Evolutionary conservation across 1,140 invertebrate species (phyloP).

Genomic region (Berghia stephanieae): DNA sequence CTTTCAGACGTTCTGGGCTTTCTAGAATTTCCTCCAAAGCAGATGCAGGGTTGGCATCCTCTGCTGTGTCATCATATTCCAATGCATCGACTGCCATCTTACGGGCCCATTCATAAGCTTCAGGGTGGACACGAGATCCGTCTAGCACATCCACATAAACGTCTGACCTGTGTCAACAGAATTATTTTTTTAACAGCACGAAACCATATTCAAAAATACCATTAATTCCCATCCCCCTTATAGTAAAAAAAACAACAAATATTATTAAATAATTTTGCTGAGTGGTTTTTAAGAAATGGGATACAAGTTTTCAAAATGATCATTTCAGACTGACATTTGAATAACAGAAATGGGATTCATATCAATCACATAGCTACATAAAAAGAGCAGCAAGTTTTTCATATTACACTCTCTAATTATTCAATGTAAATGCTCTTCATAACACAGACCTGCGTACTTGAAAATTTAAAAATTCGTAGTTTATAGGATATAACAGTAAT

Average conservation of each 20-base stretch:
- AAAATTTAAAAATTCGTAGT: no score
- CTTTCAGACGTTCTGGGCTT: conserved; percentile 91
- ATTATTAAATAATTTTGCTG: not conserved
- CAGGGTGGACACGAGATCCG: conserved; percentile 97
- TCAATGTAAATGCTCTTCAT: no score
- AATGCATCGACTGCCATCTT: conserved; percentile 99
- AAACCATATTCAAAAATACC: no score
- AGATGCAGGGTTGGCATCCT: conserved; percentile 87
- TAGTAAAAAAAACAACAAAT: not conserved
- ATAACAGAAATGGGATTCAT: no score
- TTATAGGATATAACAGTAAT: no score
- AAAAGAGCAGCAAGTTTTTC: no score
- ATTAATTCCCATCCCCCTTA: not conserved
- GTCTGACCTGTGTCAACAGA: conserved; percentile 80
- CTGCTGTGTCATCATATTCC: conserved; percentile 91
- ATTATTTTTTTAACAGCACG: no score
- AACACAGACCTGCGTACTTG: no score
- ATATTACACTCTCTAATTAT: no score
- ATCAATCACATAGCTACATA: no score
- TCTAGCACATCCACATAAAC: conserved; percentile 96
- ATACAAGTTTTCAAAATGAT: no score
- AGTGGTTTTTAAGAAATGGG: not conserved
- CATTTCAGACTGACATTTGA: no score
- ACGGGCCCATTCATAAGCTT: conserved; percentile 98
- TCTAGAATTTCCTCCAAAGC: conserved; percentile 97